Percentiles rank a stretch among this genome's conserved stretches.
These are phyloP conservation scores for Nannospalax galili DNA, from an alignment of 2,113 vertebrate genomes.

Conservation along the genomic window DNA sequence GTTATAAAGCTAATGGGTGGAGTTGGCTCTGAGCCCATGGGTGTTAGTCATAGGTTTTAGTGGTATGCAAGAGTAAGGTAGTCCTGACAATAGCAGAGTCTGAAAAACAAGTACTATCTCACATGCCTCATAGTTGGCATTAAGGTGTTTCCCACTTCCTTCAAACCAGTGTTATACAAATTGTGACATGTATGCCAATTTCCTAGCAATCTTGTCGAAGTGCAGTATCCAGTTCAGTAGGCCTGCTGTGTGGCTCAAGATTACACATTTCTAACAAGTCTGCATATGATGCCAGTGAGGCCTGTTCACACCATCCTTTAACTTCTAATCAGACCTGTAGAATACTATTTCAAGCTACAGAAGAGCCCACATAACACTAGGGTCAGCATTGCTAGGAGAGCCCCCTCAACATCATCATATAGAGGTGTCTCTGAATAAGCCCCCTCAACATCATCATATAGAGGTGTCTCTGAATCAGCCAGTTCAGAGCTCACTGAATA, in stretches of 20 bases:
- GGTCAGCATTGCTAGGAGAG: background rate
- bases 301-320: background rate
- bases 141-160: background rate
- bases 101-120: background rate
- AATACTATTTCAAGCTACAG: background rate
- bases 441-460: background rate
- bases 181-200: background rate
- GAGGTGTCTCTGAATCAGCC: background rate
- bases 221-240: background rate
- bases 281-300: background rate
- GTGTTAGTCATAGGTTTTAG: conserved; percentile 62
- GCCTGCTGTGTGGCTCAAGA: background rate
- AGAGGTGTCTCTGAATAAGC: conserved; percentile 1
- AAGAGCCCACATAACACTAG: background rate
- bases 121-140: background rate
- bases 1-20: conserved; percentile 54
- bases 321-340: background rate
- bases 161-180: background rate
- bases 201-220: background rate
- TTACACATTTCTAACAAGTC: conserved; percentile 20
- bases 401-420: background rate
- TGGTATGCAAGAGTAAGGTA: background rate
- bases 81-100: conserved; percentile 15
- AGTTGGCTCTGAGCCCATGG: background rate
- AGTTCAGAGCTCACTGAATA: conserved; percentile 42